Conservation (phyloP, 1,140 invertebrate species). For the Drosophila azteca region DNA sequence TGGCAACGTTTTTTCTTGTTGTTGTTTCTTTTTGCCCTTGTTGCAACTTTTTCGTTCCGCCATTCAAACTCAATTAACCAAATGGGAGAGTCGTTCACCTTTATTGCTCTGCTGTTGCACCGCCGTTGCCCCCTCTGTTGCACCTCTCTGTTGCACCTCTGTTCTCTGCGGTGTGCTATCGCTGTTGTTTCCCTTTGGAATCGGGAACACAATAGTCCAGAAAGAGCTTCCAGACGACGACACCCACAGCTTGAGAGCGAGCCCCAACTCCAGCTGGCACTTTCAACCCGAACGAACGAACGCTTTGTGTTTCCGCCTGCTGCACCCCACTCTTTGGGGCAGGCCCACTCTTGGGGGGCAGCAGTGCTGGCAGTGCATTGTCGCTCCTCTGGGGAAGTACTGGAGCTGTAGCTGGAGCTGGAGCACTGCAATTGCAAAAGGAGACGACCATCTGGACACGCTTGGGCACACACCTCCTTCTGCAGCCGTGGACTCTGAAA, state of each 20-base stretch:
- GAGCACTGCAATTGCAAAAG: conserved; percentile 30
- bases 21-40: conserved; percentile 2
- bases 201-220: conserved; percentile 23
- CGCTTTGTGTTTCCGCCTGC: conserved; percentile 53
- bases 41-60: conserved; percentile 61
- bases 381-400: neutral
- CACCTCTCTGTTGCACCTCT: neutral
- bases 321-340: conserved; percentile 23
- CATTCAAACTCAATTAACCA: conserved; percentile 73
- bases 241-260: conserved; percentile 22
- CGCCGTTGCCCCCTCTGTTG: conserved; percentile 19
- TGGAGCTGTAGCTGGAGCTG: no score
- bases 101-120: conserved; percentile 27
- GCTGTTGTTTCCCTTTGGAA: conserved; percentile 8
- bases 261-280: conserved; percentile 59
- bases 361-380: conserved; percentile 55
- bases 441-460: conserved; percentile 60
- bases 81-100: conserved; percentile 74
- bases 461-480: conserved; percentile 51
- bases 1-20: conserved; percentile 32
- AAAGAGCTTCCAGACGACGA: conserved; percentile 22
- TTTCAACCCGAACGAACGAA: conserved; percentile 21
- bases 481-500: conserved; percentile 11
- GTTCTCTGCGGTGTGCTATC: no score
- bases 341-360: conserved; percentile 23